Percentiles rank a stretch among this genome's conserved stretches.
phyloP scores from a whole-genome alignment of 2,797 vertebrate genomes.

The Megalops cyprinoides region DNA sequence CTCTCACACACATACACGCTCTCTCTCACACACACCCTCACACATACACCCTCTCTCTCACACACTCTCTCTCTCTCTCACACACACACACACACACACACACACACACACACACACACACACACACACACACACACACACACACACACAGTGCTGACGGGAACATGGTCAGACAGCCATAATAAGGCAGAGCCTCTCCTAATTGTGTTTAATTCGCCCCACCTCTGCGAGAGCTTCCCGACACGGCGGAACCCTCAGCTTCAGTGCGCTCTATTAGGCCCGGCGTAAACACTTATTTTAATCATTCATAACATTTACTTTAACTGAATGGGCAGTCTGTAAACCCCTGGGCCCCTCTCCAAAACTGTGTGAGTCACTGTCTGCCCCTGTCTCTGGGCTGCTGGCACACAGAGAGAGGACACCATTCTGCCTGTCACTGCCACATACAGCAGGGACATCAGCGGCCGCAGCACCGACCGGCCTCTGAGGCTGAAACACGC shows the following conservation, averaged over 20 bases:
- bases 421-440: background rate
- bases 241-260: background rate
- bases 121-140: background rate
- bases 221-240: background rate
- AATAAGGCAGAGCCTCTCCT: conserved; percentile 4
- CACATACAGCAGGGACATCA: conserved; percentile 36
- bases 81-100: background rate
- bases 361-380: conserved; percentile 41
- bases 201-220: background rate
- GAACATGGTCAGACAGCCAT: too few species aligned
- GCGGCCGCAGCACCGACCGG: too few species aligned
- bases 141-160: conserved; percentile 8
- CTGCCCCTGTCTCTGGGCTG: conserved; percentile 47
- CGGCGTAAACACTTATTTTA: conserved; percentile 24
- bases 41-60: conserved; percentile 11
- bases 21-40: background rate
- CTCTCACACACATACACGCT: background rate
- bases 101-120: background rate
- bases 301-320: conserved; percentile 21
- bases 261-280: background rate
- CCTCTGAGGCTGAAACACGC: too few species aligned
- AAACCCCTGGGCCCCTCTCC: conserved; percentile 45
- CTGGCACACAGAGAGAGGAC: conserved; percentile 45
- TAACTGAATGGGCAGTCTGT: conserved; percentile 49
- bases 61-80: background rate